Evolutionary conservation across 2,113 vertebrate species (phyloP), one percentile per base, ranked within the genome.

Genomic region (Fukomys damarensis): DNA sequence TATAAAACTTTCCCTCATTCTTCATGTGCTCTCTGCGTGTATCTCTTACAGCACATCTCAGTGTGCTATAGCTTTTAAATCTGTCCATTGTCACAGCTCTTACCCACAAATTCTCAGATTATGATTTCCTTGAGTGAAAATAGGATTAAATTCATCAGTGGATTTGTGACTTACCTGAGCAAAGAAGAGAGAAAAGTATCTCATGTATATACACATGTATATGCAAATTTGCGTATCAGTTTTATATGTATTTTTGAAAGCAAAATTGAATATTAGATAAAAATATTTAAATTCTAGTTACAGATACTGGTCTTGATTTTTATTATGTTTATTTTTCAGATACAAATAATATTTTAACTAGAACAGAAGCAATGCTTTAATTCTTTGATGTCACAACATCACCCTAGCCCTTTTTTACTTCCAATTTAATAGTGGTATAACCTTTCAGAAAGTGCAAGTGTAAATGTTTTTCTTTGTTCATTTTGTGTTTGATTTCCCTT

Each of bases 311-410:
- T 85, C 32, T 87, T 70, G 41, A 77, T 82, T 83, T 86, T 83
- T 86, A 82, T 89, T 93, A 77, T 82, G 77, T 86, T 83, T 86
- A 82, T 89, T 93, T 61, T 68, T 80, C 58, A 86, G 30, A 46
- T 19, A 20, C 86, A 89, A n/a, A 77, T 12, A 81, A 19, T 54
- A 68, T 61, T 66, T 92, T 77, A 61, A 59, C 28, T 59, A 72
- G 41, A 85, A 93, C 43, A 61, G 24, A 82, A 89, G 32, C 19
- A 86, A 26, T 49, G 3, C 8, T 13, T n/a, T 77, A 52, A 65
- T 72, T 35, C 59, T 70, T 61, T 46, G 5, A 70, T 30, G 24
- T 26, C 77, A 7, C 12, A 52, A 2, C 74, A 41, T 70, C 41
- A 24, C 68, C 49, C 11, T 68, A 30, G 22, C 43, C 11, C 32